Conservation (phyloP, 2,888 invertebrate genomes). For the Nebria salina region DNA sequence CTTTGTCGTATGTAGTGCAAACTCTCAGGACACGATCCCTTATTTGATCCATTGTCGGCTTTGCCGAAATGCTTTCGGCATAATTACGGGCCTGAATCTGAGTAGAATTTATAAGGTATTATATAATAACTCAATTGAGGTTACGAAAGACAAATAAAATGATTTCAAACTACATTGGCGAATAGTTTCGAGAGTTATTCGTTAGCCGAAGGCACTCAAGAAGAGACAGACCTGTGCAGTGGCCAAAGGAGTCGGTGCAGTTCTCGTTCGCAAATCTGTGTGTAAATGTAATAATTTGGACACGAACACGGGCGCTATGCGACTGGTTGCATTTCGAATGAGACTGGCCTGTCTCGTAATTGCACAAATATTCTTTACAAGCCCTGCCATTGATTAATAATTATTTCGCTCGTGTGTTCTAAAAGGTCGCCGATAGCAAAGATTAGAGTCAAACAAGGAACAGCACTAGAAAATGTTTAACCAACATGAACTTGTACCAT, state of each 20-base stretch:
- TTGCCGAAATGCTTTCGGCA: slow-evolving; percentile 61
- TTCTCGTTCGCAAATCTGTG: slow-evolving; percentile 15
- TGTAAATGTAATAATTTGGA: slow-evolving; percentile 46
- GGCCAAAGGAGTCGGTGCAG: slow-evolving; percentile 11
- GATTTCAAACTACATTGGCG: not conserved
- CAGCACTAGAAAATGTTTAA: too few relatives aligned
- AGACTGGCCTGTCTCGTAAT: slow-evolving; percentile 50
- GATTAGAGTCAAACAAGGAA: too few relatives aligned
- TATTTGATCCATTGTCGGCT: slow-evolving; percentile 73
- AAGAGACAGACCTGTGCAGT: slow-evolving; percentile 26
- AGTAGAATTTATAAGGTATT: slow-evolving; percentile 25
- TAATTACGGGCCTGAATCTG: slow-evolving; percentile 55
- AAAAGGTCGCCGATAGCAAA: not conserved
- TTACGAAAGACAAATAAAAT: not conserved
- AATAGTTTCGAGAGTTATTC: not conserved
- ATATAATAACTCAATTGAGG: slow-evolving; percentile 50
- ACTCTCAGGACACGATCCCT: slow-evolving; percentile 87
- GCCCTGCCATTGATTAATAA: slow-evolving; percentile 52
- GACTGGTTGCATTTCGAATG: slow-evolving; percentile 50
- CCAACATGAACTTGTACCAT: too few relatives aligned
- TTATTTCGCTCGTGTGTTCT: slow-evolving; percentile 30
- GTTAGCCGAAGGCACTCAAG: not conserved
- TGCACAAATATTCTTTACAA: slow-evolving; percentile 52
- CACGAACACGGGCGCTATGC: slow-evolving; percentile 50
- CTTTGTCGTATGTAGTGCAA: slow-evolving; percentile 89